Evolutionary conservation across 2,797 vertebrate genomes (phyloP), one percentile per base, ranked within the genome.

Genomic region (Champsocephalus gunnari): DNA sequence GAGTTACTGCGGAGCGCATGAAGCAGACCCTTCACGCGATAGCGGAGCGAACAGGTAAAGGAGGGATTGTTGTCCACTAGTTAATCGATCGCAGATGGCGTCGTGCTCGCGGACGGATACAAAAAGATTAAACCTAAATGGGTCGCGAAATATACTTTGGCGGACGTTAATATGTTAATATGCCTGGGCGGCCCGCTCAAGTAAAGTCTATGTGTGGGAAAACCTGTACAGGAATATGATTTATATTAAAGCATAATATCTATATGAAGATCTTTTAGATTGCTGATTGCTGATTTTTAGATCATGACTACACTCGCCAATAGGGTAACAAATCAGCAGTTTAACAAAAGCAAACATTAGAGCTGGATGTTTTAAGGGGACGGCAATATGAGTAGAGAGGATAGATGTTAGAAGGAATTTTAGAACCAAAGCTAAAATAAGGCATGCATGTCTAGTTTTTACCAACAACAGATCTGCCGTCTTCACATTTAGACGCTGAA

Each of bases 301-400:
- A 62, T 69, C 14, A 66, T 43, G 49, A 47, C 63, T 71, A 41
- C 16, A 38, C 19, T 69, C 17, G 21, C 32, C 48, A 66, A 60
- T 63, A 65, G n/a, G 66, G 41, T 34, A 55, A 19, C 41, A 50
- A 38, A 61, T 59, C 71, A 47, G 53, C 60, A 51, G 44, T 38
- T 78, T 67, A 83, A 76, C 74, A 79, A 77, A 66, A 68, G 12
- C 58, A 77, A 38, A 64, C 50, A 73, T n/a, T n/a, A n/a, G 41
- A 73, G 13, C 41, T 45, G 49, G 66, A 16, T 66, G 66, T 80
- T 71, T 73, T 14, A 73, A 61, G 75, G 61, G 61, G 67, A 75
- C 50, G 51, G 65, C 56, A 72, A 66, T 54, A 17, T 56, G 47
- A 66, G 41, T 59, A 50, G 44, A 41, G 24, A 28, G 1, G 12